Base-by-base conservation (phyloP, 2,888 invertebrate genomes). In the Schizotus pectinicornis region DNA sequence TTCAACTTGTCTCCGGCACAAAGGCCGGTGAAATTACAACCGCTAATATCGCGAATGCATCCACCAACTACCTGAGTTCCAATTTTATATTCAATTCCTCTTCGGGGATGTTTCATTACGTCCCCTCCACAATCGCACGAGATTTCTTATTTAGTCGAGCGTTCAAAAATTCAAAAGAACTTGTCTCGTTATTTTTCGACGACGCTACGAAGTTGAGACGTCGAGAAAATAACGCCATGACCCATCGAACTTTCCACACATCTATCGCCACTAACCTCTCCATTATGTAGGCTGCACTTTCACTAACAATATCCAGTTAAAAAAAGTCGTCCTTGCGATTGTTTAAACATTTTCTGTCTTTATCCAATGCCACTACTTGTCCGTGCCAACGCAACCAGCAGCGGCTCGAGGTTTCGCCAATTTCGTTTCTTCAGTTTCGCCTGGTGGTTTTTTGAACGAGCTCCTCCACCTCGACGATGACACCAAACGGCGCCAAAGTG, bases 21-120 rank as follows among this genome's bases (percentile, higher is more conserved):
- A 65, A 63, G 62, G 57, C 48, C 53, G 57, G 54, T 50, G 62
- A 65, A 65, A 65, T 65, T 65, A 59, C 62, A 65, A 63, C 61
- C 60, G 65, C 61, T 65, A 61, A 60, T 62, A 63, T 62, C 62
- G 53, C 59, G 63, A 62, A 62, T 64, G 50, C 55, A 62, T 60
- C 61, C 57, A 61, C 62, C 61, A 61, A 65, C 22, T 22, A 22
- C 22, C 22, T 22, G 22, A 22, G 5, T 5, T 22, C 5, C 22
- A 22, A 22, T 22, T 22, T 22, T 62, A 64, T 64, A 59, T 57
- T 60, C 63, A 65, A 65, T 65, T 65, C 59, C 61, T 59, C 63
- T 63, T 61, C 63, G 63, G 39, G 41, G 65, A 63, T 61, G 62
- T 65, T 62, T 62, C 64, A 60, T 60, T 64, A 54, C 51, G 54